A percentile compares a stretch with the other conserved stretches of the same genome.
Evolutionary conservation across 2,113 vertebrate genomes (phyloP).

Genomic region (Lepus americanus): DNA sequence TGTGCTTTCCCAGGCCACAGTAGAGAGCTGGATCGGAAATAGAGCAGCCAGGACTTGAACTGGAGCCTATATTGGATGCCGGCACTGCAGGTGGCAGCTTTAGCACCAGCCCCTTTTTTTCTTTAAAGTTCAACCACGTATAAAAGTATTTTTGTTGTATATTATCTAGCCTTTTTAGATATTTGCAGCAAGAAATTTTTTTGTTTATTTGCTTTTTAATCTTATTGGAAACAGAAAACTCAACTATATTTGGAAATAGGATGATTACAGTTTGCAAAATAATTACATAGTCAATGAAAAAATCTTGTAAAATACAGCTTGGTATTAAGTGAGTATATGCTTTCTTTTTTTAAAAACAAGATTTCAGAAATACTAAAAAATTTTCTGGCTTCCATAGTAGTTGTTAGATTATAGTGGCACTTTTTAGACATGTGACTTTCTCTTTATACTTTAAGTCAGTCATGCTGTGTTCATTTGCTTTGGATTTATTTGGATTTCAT

Average conservation of each 20-base stretch:
- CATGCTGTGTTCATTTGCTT: slow-evolving; percentile 34
- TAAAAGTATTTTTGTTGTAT: neutral
- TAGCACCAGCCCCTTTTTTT: neutral
- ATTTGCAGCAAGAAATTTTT: neutral
- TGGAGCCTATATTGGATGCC: too few species aligned
- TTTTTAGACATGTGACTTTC: slow-evolving; percentile 4
- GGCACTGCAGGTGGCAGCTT: too few species aligned
- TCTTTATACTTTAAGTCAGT: neutral
- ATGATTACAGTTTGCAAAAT: neutral
- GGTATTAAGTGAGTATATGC: slow-evolving; percentile 9
- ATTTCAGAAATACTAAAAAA: neutral
- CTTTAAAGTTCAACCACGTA: neutral
- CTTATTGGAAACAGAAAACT: slow-evolving; percentile 37
- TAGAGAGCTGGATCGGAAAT: too few species aligned
- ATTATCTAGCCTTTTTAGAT: slow-evolving; percentile 33
- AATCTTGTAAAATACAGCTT: slow-evolving; percentile 21
- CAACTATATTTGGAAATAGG: slow-evolving; percentile 49
- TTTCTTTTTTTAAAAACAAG: neutral
- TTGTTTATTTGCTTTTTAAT: slow-evolving; percentile 10
- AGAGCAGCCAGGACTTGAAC: too few species aligned
- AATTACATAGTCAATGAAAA: slow-evolving; percentile 60
- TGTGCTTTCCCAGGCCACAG: too few species aligned
- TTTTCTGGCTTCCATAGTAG: neutral
- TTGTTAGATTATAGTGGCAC: slow-evolving; percentile 13
- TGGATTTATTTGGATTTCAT: slow-evolving; percentile 46